Percentiles rank a stretch among this genome's conserved stretches.
Conservation (phyloP, 2,113 vertebrate species). For the Odocoileus virginianus region DNA sequence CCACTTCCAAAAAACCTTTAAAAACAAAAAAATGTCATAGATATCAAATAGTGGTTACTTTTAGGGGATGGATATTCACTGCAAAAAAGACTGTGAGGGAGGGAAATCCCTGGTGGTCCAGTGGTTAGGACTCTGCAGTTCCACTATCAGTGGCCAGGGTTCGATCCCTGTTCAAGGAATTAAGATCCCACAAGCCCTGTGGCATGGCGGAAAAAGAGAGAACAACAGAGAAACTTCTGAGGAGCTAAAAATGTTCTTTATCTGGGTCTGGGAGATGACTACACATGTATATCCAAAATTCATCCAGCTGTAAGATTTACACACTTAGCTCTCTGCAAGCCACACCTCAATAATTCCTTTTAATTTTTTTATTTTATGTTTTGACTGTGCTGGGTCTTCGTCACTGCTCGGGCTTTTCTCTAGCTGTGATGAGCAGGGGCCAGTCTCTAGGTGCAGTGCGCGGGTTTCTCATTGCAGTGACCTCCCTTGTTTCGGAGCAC, state of each 20-base stretch:
- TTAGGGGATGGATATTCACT: background rate
- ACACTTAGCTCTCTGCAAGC: background rate
- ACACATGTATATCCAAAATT: background rate
- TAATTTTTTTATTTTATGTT: background rate
- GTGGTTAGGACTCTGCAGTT: background rate
- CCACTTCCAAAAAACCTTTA: background rate
- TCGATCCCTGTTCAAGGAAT: background rate
- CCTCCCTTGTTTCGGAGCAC: background rate
- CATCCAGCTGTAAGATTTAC: background rate
- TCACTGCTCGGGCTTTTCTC: background rate
- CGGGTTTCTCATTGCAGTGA: background rate
- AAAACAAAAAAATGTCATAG: background rate
- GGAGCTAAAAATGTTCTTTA: background rate
- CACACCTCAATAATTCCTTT: background rate
- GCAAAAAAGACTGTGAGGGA: background rate
- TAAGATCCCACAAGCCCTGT: background rate
- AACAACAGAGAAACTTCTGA: background rate
- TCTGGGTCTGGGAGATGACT: background rate
- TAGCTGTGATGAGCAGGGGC: background rate
- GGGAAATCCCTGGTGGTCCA: background rate
- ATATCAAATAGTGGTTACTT: background rate
- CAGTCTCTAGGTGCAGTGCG: fast-evolving
- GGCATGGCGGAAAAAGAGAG: background rate
- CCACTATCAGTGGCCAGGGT: background rate
- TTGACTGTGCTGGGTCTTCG: background rate